These are phyloP conservation scores for Panthera uncia DNA, from an alignment of 2,113 vertebrate genomes.

Conservation along the genomic window DNA sequence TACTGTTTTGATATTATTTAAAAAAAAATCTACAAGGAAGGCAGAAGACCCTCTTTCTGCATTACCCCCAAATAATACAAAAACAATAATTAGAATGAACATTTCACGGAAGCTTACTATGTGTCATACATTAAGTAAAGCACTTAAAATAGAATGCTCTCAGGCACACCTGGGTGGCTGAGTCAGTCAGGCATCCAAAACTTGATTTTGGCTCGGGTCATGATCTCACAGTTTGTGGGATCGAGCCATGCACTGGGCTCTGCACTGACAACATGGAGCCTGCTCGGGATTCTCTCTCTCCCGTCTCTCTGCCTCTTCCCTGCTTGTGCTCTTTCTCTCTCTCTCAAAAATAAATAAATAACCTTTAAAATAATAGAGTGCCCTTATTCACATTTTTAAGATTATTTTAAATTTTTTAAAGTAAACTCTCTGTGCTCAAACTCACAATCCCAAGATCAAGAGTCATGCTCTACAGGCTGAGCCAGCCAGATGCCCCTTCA, in stretches of 20 bases:
- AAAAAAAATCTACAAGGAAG: background rate
- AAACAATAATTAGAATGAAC: background rate
- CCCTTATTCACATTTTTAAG: background rate
- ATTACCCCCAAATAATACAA: background rate
- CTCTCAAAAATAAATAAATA: too few relatives aligned
- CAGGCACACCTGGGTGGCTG: too few relatives aligned
- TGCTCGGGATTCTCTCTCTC: too few relatives aligned
- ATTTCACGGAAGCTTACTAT: background rate
- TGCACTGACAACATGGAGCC: too few relatives aligned
- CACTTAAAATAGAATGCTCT: background rate
- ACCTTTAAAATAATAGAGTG: too few relatives aligned
- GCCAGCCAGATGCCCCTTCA: background rate
- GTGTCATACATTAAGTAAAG: background rate
- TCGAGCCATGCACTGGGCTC: too few relatives aligned
- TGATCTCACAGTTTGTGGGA: too few relatives aligned
- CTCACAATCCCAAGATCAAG: background rate
- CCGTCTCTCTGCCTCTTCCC: too few relatives aligned
- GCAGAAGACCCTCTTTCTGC: background rate
- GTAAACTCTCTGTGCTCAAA: background rate
- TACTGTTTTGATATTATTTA: background rate
- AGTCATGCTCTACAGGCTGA: background rate
- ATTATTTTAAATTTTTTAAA: background rate
- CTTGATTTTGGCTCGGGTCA: too few relatives aligned
- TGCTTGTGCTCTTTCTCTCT: too few relatives aligned
- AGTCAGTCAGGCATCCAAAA: too few relatives aligned